Evolutionary conservation across 2,888 invertebrate genomes (phyloP).

Genomic region (Spatulosminthurus flaviceps): DNA sequence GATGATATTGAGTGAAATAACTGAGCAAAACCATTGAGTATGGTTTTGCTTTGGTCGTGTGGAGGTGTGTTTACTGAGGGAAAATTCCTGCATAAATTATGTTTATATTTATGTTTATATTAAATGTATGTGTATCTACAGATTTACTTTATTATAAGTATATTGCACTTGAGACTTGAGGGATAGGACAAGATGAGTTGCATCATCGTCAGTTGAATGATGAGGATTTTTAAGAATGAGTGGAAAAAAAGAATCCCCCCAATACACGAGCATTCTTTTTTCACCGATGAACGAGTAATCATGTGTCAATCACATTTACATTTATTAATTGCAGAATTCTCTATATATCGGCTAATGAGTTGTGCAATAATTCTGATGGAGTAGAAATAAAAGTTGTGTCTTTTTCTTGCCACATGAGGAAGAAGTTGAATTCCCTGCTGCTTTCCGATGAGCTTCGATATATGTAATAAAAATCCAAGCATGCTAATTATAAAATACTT

Average conservation of each 20-base stretch:
- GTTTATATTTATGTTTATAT: neutral
- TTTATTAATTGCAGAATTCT: no score
- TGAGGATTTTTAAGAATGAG: no score
- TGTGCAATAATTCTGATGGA: no score
- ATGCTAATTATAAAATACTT: no score
- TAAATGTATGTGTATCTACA: no score
- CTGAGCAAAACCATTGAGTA: neutral
- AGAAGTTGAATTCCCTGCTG: no score
- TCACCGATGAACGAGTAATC: neutral
- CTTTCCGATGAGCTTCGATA: no score
- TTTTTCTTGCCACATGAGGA: no score
- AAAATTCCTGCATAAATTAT: slow-evolving; percentile 18
- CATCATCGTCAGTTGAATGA: neutral
- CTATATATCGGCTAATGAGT: no score
- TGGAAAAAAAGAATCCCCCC: neutral
- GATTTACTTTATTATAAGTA: neutral
- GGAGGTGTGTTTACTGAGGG: slow-evolving; percentile 4
- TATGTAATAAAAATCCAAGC: no score
- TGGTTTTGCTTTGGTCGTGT: neutral
- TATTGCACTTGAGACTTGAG: neutral
- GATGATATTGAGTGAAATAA: no score
- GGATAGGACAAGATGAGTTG: neutral
- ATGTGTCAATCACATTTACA: neutral
- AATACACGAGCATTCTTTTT: neutral
- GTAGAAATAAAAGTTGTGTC: no score